phyloP scores from a whole-genome alignment of 2,888 invertebrate species.

The Graphium colonna region DNA sequence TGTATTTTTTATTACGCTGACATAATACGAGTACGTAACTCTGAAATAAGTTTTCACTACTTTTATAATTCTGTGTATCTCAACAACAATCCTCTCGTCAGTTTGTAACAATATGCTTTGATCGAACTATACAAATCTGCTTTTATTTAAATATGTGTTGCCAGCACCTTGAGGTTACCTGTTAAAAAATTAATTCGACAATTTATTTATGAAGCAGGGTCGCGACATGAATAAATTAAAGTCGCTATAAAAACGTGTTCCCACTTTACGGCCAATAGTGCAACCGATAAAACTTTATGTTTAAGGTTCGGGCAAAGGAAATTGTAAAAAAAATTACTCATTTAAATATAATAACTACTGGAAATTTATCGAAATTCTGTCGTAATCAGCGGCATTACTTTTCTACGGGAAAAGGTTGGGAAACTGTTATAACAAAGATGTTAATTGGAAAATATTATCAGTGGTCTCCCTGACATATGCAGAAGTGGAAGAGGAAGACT shows the following conservation, averaged over 20 bases:
- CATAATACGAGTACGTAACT: not conserved
- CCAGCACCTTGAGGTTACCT: not conserved
- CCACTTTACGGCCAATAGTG: not conserved
- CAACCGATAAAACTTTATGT: constrained; percentile 3
- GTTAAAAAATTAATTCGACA: constrained; percentile 9
- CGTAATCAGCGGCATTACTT: too few relatives aligned
- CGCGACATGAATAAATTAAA: constrained; percentile 9
- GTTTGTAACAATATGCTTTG: not conserved
- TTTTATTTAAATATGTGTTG: not conserved
- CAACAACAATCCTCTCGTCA: not conserved
- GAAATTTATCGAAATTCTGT: too few relatives aligned
- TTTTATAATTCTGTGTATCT: not conserved
- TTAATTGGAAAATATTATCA: not conserved
- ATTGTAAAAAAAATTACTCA: not conserved
- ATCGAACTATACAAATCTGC: not conserved
- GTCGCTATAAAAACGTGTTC: constrained; percentile 9
- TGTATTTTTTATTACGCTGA: too few relatives aligned
- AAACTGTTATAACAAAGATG: too few relatives aligned
- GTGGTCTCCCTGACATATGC: too few relatives aligned
- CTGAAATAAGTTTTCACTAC: not conserved
- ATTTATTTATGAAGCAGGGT: constrained; percentile 22
- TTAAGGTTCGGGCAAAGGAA: not conserved
- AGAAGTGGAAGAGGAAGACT: too few relatives aligned
- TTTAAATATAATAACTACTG: not conserved
- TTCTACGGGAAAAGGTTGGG: too few relatives aligned